Percentiles rank a stretch among this genome's conserved stretches.
These are phyloP conservation scores for Rhogogaster chlorosoma DNA, from an alignment of 2,888 invertebrate species.

Conservation along the genomic window DNA sequence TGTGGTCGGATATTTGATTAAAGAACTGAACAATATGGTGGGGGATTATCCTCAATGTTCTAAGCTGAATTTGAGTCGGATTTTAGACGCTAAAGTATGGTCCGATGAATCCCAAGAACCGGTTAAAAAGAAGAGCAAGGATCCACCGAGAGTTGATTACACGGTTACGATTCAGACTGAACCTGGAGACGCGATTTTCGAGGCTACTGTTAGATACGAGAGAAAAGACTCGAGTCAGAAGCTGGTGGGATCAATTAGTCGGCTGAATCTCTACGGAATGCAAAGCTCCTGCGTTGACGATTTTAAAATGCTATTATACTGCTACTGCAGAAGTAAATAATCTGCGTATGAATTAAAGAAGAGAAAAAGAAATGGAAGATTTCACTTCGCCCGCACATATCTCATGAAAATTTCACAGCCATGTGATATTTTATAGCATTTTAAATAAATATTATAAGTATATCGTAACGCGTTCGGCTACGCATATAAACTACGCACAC, in stretches of 20 bases:
- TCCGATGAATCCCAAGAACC: constrained; percentile 66
- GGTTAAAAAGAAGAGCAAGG: constrained; percentile 74
- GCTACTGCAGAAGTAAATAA: constrained; percentile 81
- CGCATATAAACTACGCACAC: no score
- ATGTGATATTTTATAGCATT: constrained; percentile 68
- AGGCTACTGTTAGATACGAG: constrained; percentile 85
- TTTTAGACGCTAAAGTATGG: constrained; percentile 85
- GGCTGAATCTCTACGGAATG: constrained; percentile 89
- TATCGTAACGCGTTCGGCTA: no score
- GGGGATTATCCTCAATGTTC: constrained; percentile 84
- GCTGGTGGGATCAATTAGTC: constrained; percentile 87
- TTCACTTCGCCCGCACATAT: constrained; percentile 29
- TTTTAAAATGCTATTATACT: constrained; percentile 87
- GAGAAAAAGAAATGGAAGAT: not conserved
- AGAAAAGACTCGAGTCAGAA: constrained; percentile 75
- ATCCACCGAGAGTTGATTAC: constrained; percentile 81
- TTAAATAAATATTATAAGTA: constrained; percentile 62
- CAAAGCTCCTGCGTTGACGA: constrained; percentile 89
- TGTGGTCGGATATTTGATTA: constrained; percentile 83
- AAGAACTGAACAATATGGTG: constrained; percentile 84
- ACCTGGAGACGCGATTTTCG: constrained; percentile 88
- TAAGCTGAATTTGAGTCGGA: constrained; percentile 81
- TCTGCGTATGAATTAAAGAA: not conserved
- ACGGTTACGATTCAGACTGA: constrained; percentile 82
- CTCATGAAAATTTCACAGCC: constrained; percentile 49